A percentile compares a stretch with the other conserved stretches of the same genome.
Conservation (phyloP, 2,888 invertebrate species). For the Tinea trinotella region DNA sequence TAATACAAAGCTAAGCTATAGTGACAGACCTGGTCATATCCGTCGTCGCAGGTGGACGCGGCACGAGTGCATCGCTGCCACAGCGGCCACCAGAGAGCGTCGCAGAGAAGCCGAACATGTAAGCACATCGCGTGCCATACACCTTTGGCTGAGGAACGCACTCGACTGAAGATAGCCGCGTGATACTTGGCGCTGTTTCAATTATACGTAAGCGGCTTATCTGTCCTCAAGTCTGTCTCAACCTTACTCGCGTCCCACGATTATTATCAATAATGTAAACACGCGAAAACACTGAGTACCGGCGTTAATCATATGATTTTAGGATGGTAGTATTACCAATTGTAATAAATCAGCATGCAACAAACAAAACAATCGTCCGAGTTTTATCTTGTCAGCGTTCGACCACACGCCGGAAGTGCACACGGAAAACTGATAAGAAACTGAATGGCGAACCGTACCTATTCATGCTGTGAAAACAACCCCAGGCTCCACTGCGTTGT, state of each 20-base stretch:
- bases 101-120: constrained; percentile 66
- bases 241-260: constrained; percentile 12
- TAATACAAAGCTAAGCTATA: constrained; percentile 6
- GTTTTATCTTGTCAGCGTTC: constrained; percentile 17
- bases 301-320: constrained; percentile 1
- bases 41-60: constrained; percentile 52
- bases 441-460: constrained; percentile 47
- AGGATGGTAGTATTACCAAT: neutral
- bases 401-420: constrained; percentile 46
- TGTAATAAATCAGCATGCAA: neutral
- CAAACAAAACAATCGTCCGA: neutral
- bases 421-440: constrained; percentile 59
- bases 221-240: constrained; percentile 40
- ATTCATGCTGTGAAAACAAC: constrained; percentile 29
- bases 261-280: constrained; percentile 14
- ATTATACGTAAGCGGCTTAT: constrained; percentile 43
- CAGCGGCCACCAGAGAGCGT: constrained; percentile 67
- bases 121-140: constrained; percentile 70
- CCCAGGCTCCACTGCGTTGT: neutral
- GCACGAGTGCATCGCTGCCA: constrained; percentile 60
- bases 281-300: neutral
- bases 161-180: constrained; percentile 64
- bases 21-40: constrained; percentile 52
- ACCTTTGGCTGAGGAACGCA: constrained; percentile 65
- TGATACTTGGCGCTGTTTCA: constrained; percentile 64